Conservation (phyloP, 2,113 vertebrate genomes). For the Pedionomus torquatus region DNA sequence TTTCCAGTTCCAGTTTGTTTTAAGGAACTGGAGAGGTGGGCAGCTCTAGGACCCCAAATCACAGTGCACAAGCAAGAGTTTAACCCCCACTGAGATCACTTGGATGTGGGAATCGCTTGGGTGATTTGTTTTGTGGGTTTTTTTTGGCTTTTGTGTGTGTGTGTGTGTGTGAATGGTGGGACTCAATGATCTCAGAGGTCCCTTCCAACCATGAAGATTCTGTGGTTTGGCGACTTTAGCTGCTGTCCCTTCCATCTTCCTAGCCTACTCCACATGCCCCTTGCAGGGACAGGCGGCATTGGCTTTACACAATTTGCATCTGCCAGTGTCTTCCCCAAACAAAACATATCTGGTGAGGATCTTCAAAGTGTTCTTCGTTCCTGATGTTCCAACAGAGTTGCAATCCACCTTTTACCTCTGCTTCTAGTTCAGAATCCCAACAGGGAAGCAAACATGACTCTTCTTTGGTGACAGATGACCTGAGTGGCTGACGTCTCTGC, state of each 20-base stretch:
- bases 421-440: neutral
- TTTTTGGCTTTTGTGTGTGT: too few relatives aligned
- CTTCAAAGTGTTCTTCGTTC: neutral
- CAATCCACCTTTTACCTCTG: neutral
- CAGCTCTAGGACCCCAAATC: neutral
- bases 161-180: too few relatives aligned
- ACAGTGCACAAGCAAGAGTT: neutral
- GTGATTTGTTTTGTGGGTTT: too few relatives aligned
- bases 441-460: fast-evolving
- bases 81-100: neutral
- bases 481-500: neutral
- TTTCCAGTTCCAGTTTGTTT: neutral
- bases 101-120: neutral
- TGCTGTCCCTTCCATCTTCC: neutral
- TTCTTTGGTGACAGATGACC: neutral
- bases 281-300: neutral
- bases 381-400: neutral
- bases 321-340: neutral
- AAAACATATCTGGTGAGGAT: neutral
- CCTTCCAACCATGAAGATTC: too few relatives aligned
- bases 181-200: too few relatives aligned
- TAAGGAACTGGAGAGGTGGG: neutral
- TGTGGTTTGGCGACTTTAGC: neutral
- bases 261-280: neutral
- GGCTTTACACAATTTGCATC: neutral